phyloP scores from a whole-genome alignment of 1,140 invertebrate genomes.

The Micrasema minimum region DNA sequence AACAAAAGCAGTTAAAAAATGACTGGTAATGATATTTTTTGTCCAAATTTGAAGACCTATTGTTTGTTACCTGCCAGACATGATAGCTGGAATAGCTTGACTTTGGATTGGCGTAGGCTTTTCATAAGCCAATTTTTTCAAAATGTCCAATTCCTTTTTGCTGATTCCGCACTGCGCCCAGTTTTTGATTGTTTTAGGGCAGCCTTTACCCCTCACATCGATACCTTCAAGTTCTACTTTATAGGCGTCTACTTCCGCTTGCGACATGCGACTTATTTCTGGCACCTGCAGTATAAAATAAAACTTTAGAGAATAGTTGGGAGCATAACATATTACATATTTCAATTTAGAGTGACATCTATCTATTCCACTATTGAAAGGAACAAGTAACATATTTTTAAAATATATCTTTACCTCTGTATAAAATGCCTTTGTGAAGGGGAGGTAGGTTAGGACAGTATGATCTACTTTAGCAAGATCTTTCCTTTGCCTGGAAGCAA shows the following conservation, averaged over 20 bases:
- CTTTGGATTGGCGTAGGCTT: conserved; percentile 99
- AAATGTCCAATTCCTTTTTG: conserved; percentile 93
- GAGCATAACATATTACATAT: no score
- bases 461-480: conserved; percentile 93
- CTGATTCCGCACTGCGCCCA: conserved; percentile 99
- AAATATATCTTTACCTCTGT: conserved; percentile 92
- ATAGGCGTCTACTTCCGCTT: conserved; percentile 88
- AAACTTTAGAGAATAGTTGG: no score
- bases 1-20: neutral
- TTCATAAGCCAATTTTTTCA: conserved; percentile 94
- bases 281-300: conserved; percentile 68
- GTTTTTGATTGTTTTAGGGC: conserved; percentile 93
- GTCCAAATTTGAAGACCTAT: no score
- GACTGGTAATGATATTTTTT: no score
- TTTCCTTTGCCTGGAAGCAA: conserved; percentile 89
- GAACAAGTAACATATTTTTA: no score
- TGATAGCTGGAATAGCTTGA: conserved; percentile 98
- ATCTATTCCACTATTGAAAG: no score
- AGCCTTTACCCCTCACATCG: conserved; percentile 85
- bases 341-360: no score
- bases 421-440: conserved; percentile 97
- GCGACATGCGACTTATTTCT: conserved; percentile 87
- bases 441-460: conserved; percentile 81
- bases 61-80: conserved; percentile 82
- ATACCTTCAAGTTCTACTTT: conserved; percentile 88